Evolutionary conservation across 2,888 invertebrate species (phyloP).

Genomic region (Ligdia adustata): DNA sequence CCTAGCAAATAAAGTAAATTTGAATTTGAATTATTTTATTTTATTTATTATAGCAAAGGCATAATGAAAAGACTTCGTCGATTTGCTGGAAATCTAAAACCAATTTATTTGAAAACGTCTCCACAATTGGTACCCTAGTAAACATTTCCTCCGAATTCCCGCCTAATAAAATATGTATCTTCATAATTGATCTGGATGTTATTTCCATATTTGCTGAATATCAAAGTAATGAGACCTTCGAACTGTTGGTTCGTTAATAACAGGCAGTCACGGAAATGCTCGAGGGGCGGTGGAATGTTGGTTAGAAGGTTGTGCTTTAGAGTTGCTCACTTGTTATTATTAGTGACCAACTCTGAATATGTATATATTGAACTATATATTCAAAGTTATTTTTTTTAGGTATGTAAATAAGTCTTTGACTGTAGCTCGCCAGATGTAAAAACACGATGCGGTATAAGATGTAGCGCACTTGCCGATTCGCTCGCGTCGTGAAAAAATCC

Average conservation of each 20-base stretch:
- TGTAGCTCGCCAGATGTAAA: too few species aligned
- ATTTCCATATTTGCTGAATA: conserved; percentile 31
- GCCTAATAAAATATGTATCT: conserved; percentile 28
- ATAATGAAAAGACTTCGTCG: not conserved
- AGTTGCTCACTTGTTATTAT: too few species aligned
- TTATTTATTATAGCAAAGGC: too few species aligned
- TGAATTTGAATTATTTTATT: too few species aligned
- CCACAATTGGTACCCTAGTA: conserved; percentile 23
- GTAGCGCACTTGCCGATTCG: too few species aligned
- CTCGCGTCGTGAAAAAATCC: too few species aligned
- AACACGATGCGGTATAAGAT: too few species aligned
- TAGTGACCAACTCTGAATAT: too few species aligned
- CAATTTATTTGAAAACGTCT: conserved; percentile 23
- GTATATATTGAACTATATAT: too few species aligned
- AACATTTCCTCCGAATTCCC: conserved; percentile 22
- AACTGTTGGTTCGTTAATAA: conserved; percentile 49
- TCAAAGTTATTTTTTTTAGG: too few species aligned
- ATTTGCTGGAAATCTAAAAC: conserved; percentile 20
- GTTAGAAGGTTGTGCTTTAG: conserved; percentile 11
- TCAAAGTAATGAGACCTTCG: conserved; percentile 29
- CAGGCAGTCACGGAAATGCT: conserved; percentile 44
- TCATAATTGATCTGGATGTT: conserved; percentile 30
- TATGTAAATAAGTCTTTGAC: too few species aligned
- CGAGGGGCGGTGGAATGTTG: conserved; percentile 21
- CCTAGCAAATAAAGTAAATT: too few species aligned